A percentile compares a stretch with the other conserved stretches of the same genome.
These are phyloP conservation scores for Amphiura filiformis DNA, from an alignment of 35 echinoderm and acorn worm species.

Conservation along the genomic window DNA sequence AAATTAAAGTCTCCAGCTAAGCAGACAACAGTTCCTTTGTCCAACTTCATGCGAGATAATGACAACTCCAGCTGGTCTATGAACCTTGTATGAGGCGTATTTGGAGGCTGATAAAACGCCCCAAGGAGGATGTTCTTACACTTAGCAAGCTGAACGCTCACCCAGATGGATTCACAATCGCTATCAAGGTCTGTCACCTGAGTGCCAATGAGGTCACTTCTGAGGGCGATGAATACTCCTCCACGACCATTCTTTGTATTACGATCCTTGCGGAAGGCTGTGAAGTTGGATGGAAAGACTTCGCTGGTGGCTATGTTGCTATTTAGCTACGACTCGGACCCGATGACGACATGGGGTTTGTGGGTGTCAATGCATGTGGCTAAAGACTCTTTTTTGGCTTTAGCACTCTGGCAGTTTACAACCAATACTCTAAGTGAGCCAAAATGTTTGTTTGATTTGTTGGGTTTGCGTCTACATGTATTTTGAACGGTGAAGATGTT, in stretches of 20 bases:
- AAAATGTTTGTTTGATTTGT: neutral
- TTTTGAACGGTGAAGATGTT: neutral
- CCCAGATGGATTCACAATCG: constrained; percentile 32
- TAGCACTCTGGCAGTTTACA: neutral
- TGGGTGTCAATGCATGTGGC: neutral
- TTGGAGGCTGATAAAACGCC: neutral
- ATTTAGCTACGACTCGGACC: neutral
- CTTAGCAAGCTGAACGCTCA: neutral
- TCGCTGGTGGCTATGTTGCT: neutral
- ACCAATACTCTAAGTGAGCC: neutral
- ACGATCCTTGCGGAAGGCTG: neutral
- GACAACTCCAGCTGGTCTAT: neutral
- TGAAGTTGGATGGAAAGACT: neutral
- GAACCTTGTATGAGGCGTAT: neutral
- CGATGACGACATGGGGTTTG: neutral
- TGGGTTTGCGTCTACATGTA: neutral
- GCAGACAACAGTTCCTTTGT: neutral
- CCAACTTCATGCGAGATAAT: neutral
- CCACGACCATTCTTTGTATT: neutral
- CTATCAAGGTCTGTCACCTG: neutral
- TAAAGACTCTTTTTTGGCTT: neutral
- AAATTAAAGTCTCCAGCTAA: neutral
- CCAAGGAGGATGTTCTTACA: constrained; percentile 21
- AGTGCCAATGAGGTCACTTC: neutral
- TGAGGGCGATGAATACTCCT: neutral